A percentile compares a stretch with the other conserved stretches of the same genome.
Evolutionary conservation across 2,888 invertebrate genomes (phyloP).

Genomic region (Eupithecia centaureata): DNA sequence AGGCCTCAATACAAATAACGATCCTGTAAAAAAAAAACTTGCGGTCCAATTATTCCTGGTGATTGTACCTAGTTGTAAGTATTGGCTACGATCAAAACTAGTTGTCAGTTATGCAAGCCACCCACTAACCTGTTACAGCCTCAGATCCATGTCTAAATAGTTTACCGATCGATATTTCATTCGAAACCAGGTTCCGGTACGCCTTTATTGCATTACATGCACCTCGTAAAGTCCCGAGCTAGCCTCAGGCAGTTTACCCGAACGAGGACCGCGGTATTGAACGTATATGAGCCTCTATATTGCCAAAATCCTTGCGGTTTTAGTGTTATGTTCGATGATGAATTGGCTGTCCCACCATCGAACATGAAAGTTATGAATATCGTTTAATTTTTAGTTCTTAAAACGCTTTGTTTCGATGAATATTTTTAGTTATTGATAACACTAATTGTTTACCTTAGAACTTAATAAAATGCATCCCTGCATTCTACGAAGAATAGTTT

Average conservation of each 20-base stretch:
- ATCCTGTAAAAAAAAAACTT: too few relatives aligned
- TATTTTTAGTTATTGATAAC: too few relatives aligned
- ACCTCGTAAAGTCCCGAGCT: slow-evolving; percentile 35
- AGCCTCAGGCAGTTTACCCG: slow-evolving; percentile 21
- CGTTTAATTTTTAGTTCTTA: neutral
- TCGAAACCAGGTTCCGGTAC: slow-evolving; percentile 26
- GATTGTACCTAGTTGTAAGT: neutral
- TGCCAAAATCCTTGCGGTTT: neutral
- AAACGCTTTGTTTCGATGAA: neutral
- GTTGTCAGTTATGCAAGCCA: neutral
- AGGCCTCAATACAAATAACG: too few relatives aligned
- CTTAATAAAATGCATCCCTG: too few relatives aligned
- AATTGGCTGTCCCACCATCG: neutral
- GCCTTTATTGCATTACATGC: slow-evolving; percentile 38
- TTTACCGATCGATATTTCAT: slow-evolving; percentile 36
- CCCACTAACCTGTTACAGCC: slow-evolving; percentile 8
- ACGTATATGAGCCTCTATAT: neutral
- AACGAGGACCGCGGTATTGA: neutral
- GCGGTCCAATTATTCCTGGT: neutral
- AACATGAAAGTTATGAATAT: neutral
- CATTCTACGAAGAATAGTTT: too few relatives aligned
- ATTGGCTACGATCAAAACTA: neutral
- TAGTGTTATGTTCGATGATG: neutral
- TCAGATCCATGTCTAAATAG: slow-evolving; percentile 5
- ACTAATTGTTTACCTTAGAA: too few relatives aligned